Conservation (phyloP, 2,113 vertebrate genomes). For the Macquaria ambigua region DNA sequence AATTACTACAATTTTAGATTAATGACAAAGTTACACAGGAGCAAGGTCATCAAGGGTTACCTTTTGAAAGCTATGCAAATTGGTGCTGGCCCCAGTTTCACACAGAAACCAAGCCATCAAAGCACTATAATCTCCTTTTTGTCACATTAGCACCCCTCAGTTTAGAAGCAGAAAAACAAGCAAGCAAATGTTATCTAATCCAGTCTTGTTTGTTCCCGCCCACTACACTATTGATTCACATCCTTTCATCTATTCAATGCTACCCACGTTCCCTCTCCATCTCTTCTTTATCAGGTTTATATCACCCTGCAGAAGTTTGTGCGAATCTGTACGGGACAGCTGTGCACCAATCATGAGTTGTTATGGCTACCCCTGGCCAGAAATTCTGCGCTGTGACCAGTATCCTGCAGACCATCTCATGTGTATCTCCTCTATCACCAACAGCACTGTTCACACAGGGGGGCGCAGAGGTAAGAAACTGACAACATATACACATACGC, state of each 20-base stretch:
- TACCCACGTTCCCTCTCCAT: conserved; percentile 6
- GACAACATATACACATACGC: neutral
- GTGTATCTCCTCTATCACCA: conserved; percentile 85
- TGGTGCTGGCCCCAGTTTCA: conserved; percentile 31
- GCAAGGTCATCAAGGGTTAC: conserved; percentile 1
- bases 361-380: conserved; percentile 88
- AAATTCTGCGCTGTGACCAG: conserved; percentile 87
- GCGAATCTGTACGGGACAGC: conserved; percentile 87
- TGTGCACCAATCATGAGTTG: conserved; percentile 89
- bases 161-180: conserved; percentile 18
- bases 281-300: conserved; percentile 81
- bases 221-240: conserved; percentile 32
- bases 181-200: conserved; percentile 38
- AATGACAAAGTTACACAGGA: neutral
- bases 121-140: conserved; percentile 28
- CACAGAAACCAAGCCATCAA: conserved; percentile 42
- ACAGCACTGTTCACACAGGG: conserved; percentile 62
- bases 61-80: conserved; percentile 50
- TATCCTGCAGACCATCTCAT: conserved; percentile 88
- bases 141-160: conserved; percentile 28
- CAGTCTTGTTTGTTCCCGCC: conserved; percentile 15
- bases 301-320: conserved; percentile 87
- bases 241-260: conserved; percentile 34
- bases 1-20: neutral
- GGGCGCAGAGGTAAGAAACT: conserved; percentile 79